Evolutionary conservation across 2,113 vertebrate genomes (phyloP), one percentile per base, ranked within the genome.

Genomic region (Dasyprocta punctata): DNA sequence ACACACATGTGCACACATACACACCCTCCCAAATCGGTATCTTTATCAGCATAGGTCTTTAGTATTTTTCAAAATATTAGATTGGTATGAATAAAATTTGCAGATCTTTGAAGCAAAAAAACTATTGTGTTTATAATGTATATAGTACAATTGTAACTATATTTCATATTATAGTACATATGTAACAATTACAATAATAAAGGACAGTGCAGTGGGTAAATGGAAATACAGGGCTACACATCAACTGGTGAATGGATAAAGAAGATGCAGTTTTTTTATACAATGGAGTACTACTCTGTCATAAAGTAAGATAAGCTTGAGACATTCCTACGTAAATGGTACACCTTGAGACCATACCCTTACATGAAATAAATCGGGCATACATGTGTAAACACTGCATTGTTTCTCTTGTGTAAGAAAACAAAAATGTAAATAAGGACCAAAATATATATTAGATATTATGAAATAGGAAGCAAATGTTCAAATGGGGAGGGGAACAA

Each of bases 41-140:
- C 28, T 60, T 94, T 36, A 84, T 44, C 20, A 89, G 54, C 67
- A 84, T 8, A 75, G 30, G 33, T 12, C 13, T 69, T 90, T 26
- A 90, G 71, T 36, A 47, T 95, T 90, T 49, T 58, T 81, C 47
- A 12, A 78, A 95, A 92, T 36, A 71, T 33, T 86, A 67, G 85
- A 47, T 80, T 58, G 49, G 12, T 49, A 49, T 19, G 41, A 67
- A 67, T 36, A 67, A 67, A 60, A 61, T 83, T 54, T 78, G 69
- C 22, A 81, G 22, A 24, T 69, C 20, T 84, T 77, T 63, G 54
- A 54, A 83, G 65, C 56, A 75, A 94, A 89, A 83, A 89, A 73
- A 52, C 33, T 54, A 80, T 75, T 67, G 26, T 83, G 28, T 49
- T 85, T 90, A 90, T 65, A 67, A 67, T 47, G 12, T 56, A 84